Evolutionary conservation across 2,888 invertebrate genomes (phyloP), one percentile per base, ranked within the genome.

Genomic region (Meghimatium bilineatum): DNA sequence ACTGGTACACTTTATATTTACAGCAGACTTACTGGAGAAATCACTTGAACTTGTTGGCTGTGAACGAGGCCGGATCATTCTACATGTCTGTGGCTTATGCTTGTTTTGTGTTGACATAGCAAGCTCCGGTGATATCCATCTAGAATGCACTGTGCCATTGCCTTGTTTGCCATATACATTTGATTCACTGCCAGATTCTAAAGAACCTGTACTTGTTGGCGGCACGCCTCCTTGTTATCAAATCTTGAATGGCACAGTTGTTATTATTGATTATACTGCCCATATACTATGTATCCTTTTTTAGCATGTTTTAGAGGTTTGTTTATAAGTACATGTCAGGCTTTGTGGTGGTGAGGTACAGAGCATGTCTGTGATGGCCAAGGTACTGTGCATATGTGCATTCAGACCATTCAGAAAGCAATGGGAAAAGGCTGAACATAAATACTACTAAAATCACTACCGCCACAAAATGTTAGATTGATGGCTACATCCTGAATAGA

Each of bases 231-330:
- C 78, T 3, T 67, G 49, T 36, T 85, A 77, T 49, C 82, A 83
- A 74, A 66, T 85, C 2, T 29, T 75, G 36, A 84, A 77, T 49
- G 85, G 81, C 38, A 56, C 72, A 26, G 56, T 85, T 34, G 83
- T 80, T 20, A 83, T 87, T n/a, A 72, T 85, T 71, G 75, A 87
- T n/a, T 10, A 1, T 10, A 34, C 34, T 36, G 71, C 76, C 56
- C 67, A 52, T 49, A 60, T 80, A 20, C 32, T 87, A 20, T 79
- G 87, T 87, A 87, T 87, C 87, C 84, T 87, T 87, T 85, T 80
- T 71, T 60, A 44, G 5, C 44, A 44, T 44, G 44, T 44, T 44
- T 44, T 44, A 12, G 44, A 8, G 44, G 44, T 8, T 8, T 44
- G 12, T 44, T 44, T 44, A 44, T 44, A 44, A 8, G 5, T 44